Evolutionary conservation across 2,113 vertebrate species (phyloP), one percentile per base, ranked within the genome.

Genomic region (Raja brachyura): DNA sequence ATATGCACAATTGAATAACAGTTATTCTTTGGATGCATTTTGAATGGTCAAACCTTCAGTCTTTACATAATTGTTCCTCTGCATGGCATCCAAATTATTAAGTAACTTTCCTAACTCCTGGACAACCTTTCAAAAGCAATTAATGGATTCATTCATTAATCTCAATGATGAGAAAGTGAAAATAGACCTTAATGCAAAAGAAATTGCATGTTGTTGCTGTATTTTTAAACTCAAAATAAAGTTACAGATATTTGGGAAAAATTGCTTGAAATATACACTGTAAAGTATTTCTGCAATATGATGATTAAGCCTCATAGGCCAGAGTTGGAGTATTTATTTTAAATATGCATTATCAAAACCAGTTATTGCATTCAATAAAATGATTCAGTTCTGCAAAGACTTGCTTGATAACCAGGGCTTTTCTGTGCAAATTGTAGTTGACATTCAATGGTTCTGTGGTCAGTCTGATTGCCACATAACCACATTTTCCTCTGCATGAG

Each of bases 281-380:
- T 22, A 70, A 90, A 63, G 33, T n/a, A 70, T 70, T 90, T 90
- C 63, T 70, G 88, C n/a, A 90, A 70, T 70, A 70, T 90, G 76
- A 31, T n/a, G 33, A 39, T 90, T 70, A 90, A 90, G 66, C 63
- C 88, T 90, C 20, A 70, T 68, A 48, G 66, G 88, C 66, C 22
- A 25, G 63, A 70, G 61, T 90, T 90, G 88, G 66, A 70, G 68
- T 18, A 90, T 90, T 68, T 68, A 68, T 68, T 68, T 88, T 90
- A 39, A 66, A 90, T 39, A 90, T 90, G 61, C 18, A 90, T 88
- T 90, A 48, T 90, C n/a, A 59, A 90, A 70, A 31, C 63, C 68
- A 31, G 63, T 66, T 90, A 68, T 33, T 66, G 59, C 33, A 31
- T 25, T 86, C 18, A 90, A 39, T 18, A 70, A n/a, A 59, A n/a